Conservation (phyloP, 2,797 vertebrate genomes). For the Chaunax sp. region DNA sequence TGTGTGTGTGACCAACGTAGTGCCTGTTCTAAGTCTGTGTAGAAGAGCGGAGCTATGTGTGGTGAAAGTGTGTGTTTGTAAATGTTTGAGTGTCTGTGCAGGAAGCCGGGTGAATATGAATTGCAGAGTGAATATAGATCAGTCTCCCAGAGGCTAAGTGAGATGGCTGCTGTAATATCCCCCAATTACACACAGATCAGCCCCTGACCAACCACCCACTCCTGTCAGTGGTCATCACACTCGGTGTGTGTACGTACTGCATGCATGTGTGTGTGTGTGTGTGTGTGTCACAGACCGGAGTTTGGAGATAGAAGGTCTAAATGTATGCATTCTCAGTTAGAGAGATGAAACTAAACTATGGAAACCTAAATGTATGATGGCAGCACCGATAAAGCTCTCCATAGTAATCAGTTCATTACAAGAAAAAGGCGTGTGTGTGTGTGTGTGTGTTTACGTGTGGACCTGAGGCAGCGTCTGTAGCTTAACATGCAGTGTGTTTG, state of each 20-base stretch:
- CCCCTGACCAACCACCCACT: constrained; percentile 72
- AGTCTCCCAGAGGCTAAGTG: constrained; percentile 82
- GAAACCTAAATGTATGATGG: constrained; percentile 57
- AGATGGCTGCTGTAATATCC: constrained; percentile 82
- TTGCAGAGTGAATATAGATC: constrained; percentile 78
- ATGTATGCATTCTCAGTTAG: constrained; percentile 57
- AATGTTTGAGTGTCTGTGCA: constrained; percentile 23
- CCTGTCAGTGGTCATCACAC: constrained; percentile 75
- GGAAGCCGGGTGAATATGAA: constrained; percentile 70
- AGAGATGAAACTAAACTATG: constrained; percentile 34
- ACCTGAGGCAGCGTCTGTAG: neutral
- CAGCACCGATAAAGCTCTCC: constrained; percentile 53
- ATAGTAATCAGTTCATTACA: constrained; percentile 42
- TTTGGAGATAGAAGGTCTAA: constrained; percentile 40
- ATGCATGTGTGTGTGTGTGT: constrained; percentile 26
- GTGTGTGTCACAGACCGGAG: constrained; percentile 22
- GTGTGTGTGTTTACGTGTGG: constrained; percentile 29
- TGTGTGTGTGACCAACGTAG: constrained; percentile 6
- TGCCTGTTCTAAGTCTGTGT: constrained; percentile 14
- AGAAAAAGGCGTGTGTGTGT: constrained; percentile 20
- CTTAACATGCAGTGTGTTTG: neutral
- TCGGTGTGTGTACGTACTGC: constrained; percentile 31
- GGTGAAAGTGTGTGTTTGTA: constrained; percentile 9
- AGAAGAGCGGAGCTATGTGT: constrained; percentile 33
- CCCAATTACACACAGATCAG: constrained; percentile 84